These are phyloP conservation scores for Lagopus muta DNA, from an alignment of 2,113 vertebrate species.

Conservation along the genomic window DNA sequence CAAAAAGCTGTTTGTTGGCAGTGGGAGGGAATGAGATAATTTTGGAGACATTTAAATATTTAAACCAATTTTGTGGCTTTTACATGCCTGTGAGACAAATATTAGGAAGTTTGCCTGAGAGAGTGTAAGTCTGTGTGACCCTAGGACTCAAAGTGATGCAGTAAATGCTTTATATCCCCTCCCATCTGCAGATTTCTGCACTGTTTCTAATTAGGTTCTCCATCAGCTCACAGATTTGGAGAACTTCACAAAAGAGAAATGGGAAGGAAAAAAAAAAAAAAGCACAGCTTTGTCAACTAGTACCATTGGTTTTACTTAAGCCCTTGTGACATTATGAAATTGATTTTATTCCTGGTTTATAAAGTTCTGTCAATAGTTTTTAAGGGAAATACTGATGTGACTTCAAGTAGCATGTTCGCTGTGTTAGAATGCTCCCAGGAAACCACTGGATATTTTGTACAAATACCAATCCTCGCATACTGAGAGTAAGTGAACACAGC, in stretches of 20 bases:
- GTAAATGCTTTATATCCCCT: constrained; percentile 67
- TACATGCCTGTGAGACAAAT: constrained; percentile 60
- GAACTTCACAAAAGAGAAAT: constrained; percentile 60
- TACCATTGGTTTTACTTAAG: constrained; percentile 33
- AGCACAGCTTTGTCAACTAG: not conserved
- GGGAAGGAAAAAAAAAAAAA: not conserved
- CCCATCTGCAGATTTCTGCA: constrained; percentile 62
- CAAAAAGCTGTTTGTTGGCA: constrained; percentile 48
- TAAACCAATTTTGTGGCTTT: constrained; percentile 45
- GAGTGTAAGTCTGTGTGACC: constrained; percentile 71
- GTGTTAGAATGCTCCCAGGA: not conserved
- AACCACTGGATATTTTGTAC: not conserved
- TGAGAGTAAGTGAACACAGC: not conserved
- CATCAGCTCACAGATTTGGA: constrained; percentile 47
- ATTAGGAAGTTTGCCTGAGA: constrained; percentile 65
- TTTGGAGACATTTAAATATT: constrained; percentile 61
- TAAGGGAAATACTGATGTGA: not conserved
- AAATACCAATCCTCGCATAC: constrained; percentile 14
- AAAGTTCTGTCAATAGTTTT: constrained; percentile 13
- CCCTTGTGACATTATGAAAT: not conserved
- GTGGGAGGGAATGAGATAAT: constrained; percentile 47
- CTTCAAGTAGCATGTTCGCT: not conserved
- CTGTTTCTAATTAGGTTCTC: constrained; percentile 75
- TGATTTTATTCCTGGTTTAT: not conserved
- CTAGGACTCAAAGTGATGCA: constrained; percentile 68